These are phyloP conservation scores for Semaprochilodus insignis DNA, from an alignment of 2,797 vertebrate genomes.

Conservation along the genomic window DNA sequence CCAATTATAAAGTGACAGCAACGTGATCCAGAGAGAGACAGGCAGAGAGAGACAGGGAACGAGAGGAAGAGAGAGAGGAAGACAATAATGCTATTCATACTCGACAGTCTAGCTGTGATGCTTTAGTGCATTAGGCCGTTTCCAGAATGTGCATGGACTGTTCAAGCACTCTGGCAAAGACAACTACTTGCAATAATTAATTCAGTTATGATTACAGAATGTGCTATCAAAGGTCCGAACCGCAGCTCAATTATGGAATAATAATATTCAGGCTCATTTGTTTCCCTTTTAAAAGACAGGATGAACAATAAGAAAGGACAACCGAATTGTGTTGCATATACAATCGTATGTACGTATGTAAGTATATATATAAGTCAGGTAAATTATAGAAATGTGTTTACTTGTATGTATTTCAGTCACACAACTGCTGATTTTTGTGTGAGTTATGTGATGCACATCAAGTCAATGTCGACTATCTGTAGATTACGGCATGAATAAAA, in stretches of 20 bases:
- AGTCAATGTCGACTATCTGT: too few relatives aligned
- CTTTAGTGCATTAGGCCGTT: constrained; percentile 22
- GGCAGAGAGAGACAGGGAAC: constrained; percentile 5
- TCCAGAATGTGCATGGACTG: constrained; percentile 29
- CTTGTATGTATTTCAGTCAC: too few relatives aligned
- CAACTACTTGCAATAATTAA: constrained; percentile 36
- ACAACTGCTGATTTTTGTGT: too few relatives aligned
- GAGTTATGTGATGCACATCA: too few relatives aligned
- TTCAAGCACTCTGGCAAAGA: constrained; percentile 21
- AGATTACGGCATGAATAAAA: too few relatives aligned
- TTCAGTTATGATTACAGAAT: constrained; percentile 37
- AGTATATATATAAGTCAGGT: too few relatives aligned
- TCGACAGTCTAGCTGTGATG: constrained; percentile 27
- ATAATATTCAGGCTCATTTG: constrained; percentile 43
- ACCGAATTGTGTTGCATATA: too few relatives aligned
- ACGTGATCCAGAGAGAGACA: constrained; percentile 37
- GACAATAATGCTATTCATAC: constrained; percentile 12
- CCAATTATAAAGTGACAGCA: constrained; percentile 65
- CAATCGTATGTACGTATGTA: too few relatives aligned
- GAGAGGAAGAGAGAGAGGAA: not conserved
- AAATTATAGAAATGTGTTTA: too few relatives aligned
- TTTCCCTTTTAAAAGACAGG: constrained; percentile 31
- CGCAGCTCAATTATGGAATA: constrained; percentile 34
- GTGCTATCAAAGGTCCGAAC: constrained; percentile 33
- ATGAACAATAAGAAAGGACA: not conserved